Evolutionary conservation across 2,113 vertebrate species (phyloP), one percentile per base, ranked within the genome.

Genomic region (Caranx melampygus): DNA sequence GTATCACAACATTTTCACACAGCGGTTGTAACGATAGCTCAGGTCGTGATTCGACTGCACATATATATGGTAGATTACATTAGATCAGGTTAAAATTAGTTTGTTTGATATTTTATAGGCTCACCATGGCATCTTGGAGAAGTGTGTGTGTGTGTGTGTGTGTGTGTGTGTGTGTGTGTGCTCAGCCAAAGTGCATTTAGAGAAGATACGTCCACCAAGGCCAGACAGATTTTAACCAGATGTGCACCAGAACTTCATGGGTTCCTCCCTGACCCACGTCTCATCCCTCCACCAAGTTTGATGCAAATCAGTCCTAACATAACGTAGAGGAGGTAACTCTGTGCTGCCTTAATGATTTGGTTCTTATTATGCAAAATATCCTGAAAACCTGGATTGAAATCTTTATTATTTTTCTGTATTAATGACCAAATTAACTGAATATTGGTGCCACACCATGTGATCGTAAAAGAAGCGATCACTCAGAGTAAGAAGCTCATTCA

Each of bases 1-100:
- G 84, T 87, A 88, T 86, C 83, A 73, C 81, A 90, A 86, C 82
- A 90, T 75, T 86, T 86, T 75, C 78, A 89, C 86, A 84, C 21
- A 6, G 72, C 3, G 8, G 49, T 77, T 77, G 78, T 78, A 82
- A 70, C 2, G 12, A 83, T 66, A 54, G 66, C 76, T 79, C 0
- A 77, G 80, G 70, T 79, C 73, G 82, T 47, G 75, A 79, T 77
- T 61, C 3, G 3, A 59, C 58, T 66, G 5, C 20, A 75, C 57
- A 15, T 64, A 61, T 5, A 15, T 64, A 58, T 5, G 42, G 26
- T 54, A 62, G 64, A 86, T 79, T 69, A 51, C 31, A 33, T 66
- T 61, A 51, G 37, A 72, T 70, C 66, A 61, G 34, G 52, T n/a
- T 44, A 2, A 55, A 6, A 33, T 67, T 11, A 70, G 52, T 67